These are phyloP conservation scores for Thalassophryne amazonica DNA, from an alignment of 2,797 vertebrate genomes.

Conservation along the genomic window DNA sequence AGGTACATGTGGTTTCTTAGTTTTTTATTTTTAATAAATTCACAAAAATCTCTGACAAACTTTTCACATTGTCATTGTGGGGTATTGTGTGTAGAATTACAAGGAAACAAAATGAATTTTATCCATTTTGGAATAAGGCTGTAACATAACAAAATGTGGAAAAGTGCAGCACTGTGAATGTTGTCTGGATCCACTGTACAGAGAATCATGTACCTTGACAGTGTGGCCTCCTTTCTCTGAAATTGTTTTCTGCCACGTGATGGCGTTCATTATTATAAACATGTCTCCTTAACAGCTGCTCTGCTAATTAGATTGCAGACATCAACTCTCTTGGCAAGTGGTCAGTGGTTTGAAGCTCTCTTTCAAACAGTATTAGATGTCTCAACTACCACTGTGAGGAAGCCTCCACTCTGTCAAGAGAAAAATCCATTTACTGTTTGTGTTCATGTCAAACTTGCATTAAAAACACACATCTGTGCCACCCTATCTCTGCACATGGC, in stretches of 20 bases:
- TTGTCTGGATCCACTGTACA: too few relatives aligned
- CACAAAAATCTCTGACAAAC: too few relatives aligned
- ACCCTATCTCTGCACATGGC: constrained; percentile 9
- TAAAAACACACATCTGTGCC: constrained; percentile 23
- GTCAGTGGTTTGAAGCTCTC: constrained; percentile 21
- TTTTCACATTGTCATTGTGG: too few relatives aligned
- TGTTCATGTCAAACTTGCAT: constrained; percentile 19
- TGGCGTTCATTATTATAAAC: neutral
- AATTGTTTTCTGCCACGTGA: too few relatives aligned
- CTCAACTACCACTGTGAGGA: constrained; percentile 8
- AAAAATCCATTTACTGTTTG: constrained; percentile 7
- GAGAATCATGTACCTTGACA: constrained; percentile 3
- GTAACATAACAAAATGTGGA: too few relatives aligned
- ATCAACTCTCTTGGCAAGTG: constrained; percentile 1
- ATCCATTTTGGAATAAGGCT: too few relatives aligned
- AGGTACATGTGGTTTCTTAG: too few relatives aligned
- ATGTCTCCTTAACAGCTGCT: constrained; percentile 5
- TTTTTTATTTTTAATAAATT: too few relatives aligned
- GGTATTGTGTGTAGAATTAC: too few relatives aligned
- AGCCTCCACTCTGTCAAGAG: constrained; percentile 8
- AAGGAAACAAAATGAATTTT: too few relatives aligned
- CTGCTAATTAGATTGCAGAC: constrained; percentile 22
- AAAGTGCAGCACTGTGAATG: too few relatives aligned
- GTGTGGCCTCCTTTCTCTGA: neutral
- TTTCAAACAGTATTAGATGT: constrained; percentile 44